Conservation (phyloP, 2,888 invertebrate genomes). For the Malacosoma neustria region DNA sequence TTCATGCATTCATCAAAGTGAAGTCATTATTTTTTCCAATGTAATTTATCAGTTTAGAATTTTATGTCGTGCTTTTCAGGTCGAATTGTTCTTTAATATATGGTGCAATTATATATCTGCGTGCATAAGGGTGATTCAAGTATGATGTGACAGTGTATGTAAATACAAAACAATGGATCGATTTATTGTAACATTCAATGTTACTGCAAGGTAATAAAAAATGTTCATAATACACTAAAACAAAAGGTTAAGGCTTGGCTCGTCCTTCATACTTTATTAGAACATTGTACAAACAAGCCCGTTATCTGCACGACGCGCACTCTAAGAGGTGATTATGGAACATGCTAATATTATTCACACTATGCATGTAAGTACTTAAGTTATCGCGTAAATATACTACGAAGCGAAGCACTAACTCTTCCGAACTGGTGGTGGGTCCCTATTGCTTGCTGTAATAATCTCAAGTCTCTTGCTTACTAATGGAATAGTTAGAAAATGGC, state of each 20-base stretch:
- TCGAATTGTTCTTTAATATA: slow-evolving; percentile 3
- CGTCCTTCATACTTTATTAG: slow-evolving; percentile 69
- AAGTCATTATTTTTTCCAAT: neutral
- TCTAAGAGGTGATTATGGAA: slow-evolving; percentile 62
- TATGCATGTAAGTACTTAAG: slow-evolving; percentile 45
- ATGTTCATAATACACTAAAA: slow-evolving; percentile 41
- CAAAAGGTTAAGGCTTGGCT: slow-evolving; percentile 68
- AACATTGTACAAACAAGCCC: slow-evolving; percentile 62
- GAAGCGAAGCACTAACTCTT: slow-evolving; percentile 37
- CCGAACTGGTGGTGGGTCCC: slow-evolving; percentile 49
- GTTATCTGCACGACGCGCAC: slow-evolving; percentile 53
- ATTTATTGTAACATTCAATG: slow-evolving; percentile 27
- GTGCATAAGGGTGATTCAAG: slow-evolving; percentile 8
- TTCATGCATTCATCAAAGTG: slow-evolving; percentile 6
- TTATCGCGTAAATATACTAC: slow-evolving; percentile 29
- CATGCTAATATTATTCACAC: slow-evolving; percentile 49
- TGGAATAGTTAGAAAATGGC: slow-evolving; percentile 43
- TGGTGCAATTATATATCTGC: slow-evolving; percentile 13
- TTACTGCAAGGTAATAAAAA: slow-evolving; percentile 56
- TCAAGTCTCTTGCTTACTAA: slow-evolving; percentile 42
- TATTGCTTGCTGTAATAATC: slow-evolving; percentile 33
- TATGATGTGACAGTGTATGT: slow-evolving; percentile 19
- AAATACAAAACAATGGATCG: slow-evolving; percentile 29
- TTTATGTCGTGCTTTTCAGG: neutral
- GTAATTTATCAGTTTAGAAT: neutral